Evolutionary conservation across 2,888 invertebrate species (phyloP).

Genomic region (Palloptera scutellata): DNA sequence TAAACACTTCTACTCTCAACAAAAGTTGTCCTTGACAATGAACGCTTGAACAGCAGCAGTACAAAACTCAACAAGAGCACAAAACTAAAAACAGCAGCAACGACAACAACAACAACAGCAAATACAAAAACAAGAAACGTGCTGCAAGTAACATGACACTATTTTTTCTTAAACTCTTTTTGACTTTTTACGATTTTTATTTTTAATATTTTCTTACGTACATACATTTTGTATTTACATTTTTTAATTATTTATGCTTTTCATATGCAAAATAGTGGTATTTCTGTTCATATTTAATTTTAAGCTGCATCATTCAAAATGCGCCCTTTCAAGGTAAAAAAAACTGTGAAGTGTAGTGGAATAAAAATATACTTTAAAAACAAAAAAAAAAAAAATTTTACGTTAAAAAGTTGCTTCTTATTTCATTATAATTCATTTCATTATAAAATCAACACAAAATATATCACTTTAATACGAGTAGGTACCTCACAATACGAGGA

Average conservation of each 20-base stretch:
- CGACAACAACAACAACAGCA: slow-evolving; percentile 11
- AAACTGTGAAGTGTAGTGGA: too few species aligned
- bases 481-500: too few species aligned
- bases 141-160: slow-evolving; percentile 36
- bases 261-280: background rate
- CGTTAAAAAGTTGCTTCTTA: too few species aligned
- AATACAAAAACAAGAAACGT: background rate
- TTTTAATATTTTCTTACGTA: background rate
- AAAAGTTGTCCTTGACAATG: slow-evolving; percentile 44
- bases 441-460: too few species aligned
- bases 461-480: too few species aligned
- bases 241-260: background rate
- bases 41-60: slow-evolving; percentile 26
- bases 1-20: background rate
- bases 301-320: too few species aligned
- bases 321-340: too few species aligned
- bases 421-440: too few species aligned
- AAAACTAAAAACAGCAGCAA: slow-evolving; percentile 23
- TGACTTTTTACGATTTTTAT: slow-evolving; percentile 11
- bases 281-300: too few species aligned
- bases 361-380: too few species aligned
- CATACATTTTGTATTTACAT: background rate
- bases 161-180: slow-evolving; percentile 28
- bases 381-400: too few species aligned
- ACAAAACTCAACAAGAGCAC: slow-evolving; percentile 13